Percentiles rank a stretch among this genome's conserved stretches.
These are phyloP conservation scores for Spinibarbus caldwelli DNA, from an alignment of 2,797 vertebrate genomes.

Conservation along the genomic window DNA sequence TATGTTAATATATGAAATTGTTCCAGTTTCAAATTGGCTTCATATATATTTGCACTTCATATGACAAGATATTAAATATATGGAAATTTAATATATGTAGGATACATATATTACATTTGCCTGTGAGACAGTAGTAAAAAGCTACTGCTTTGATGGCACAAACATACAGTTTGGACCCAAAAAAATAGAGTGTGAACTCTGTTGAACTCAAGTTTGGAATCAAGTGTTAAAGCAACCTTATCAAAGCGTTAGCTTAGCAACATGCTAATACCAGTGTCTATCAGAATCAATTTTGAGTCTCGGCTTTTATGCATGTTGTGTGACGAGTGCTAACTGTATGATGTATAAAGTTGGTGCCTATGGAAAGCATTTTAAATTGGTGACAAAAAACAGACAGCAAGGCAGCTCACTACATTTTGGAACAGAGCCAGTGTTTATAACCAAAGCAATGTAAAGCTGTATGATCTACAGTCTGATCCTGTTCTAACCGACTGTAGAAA, in stretches of 20 bases:
- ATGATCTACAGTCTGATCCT: conserved; percentile 26
- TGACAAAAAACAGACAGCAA: neutral
- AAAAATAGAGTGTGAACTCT: neutral
- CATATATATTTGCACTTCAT: no score
- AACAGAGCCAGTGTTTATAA: no score
- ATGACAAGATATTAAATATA: no score
- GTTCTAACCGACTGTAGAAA: conserved; percentile 31
- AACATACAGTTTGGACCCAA: neutral
- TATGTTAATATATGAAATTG: no score
- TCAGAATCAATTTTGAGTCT: neutral
- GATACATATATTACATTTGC: no score
- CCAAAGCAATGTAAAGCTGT: neutral
- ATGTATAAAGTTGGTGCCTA: neutral
- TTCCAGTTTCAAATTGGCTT: no score
- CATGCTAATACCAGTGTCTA: neutral
- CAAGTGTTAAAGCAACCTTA: neutral
- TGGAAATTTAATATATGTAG: no score
- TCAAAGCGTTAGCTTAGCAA: neutral
- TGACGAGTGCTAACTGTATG: neutral
- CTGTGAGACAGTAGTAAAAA: no score
- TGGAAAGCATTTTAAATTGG: neutral
- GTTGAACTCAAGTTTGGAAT: neutral
- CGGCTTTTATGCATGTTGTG: neutral
- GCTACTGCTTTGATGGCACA: neutral
- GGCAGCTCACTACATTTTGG: neutral